phyloP scores from a whole-genome alignment of 2,113 vertebrate genomes.

The Crypturellus undulatus region DNA sequence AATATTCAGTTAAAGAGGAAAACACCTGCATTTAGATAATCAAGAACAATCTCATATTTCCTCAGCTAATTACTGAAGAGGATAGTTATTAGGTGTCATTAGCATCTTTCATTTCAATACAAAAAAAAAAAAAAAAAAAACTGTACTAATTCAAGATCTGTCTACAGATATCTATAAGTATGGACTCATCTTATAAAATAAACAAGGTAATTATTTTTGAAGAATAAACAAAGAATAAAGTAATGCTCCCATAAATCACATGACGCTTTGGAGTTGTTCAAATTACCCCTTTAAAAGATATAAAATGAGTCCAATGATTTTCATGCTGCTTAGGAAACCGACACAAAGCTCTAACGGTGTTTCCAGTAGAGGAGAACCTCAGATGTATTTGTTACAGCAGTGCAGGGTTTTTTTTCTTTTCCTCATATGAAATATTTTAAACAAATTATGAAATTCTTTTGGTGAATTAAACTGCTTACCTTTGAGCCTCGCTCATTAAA shows the following conservation, averaged over 20 bases:
- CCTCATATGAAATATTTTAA: neutral
- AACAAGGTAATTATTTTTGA: conserved; percentile 76
- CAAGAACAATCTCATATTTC: conserved; percentile 69
- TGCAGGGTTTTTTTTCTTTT: conserved; percentile 77
- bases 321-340: conserved; percentile 47
- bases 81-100: conserved; percentile 60
- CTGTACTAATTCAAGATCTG: conserved; percentile 29
- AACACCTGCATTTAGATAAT: conserved; percentile 80
- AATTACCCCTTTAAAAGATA: conserved; percentile 53
- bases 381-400: conserved; percentile 39
- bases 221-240: conserved; percentile 68
- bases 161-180: conserved; percentile 47
- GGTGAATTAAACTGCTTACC: conserved; percentile 83
- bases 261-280: conserved; percentile 59
- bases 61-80: conserved; percentile 74
- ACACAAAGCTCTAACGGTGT: conserved; percentile 6
- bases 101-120: conserved; percentile 49
- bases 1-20: conserved; percentile 71
- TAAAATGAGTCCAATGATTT: conserved; percentile 53
- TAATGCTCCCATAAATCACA: conserved; percentile 66
- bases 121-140: conserved; percentile 23
- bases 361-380: conserved; percentile 13
- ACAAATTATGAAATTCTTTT: conserved; percentile 28
- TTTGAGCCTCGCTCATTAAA: conserved; percentile 95
- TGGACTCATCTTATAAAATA: conserved; percentile 80